Evolutionary conservation across 2,113 vertebrate genomes (phyloP), one percentile per base, ranked within the genome.

Genomic region (Sebastes schlegelii): DNA sequence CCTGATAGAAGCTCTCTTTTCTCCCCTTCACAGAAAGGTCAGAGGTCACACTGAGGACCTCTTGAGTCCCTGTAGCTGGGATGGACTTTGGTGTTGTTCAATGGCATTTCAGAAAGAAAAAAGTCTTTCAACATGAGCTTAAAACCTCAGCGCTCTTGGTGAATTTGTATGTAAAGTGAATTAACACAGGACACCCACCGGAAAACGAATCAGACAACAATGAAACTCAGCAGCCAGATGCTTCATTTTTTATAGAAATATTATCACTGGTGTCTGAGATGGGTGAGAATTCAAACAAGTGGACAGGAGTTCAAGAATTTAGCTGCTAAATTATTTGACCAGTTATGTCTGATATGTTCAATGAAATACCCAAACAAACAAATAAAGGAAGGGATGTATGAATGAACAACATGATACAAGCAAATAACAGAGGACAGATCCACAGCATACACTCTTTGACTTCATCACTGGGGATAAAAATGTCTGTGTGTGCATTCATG

Each of bases 381-480:
- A 42, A 21, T 8, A 14, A n/a, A 52, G 0, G 1, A 43, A 49
- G 19, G 55, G 16, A 49, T 42, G 45, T 40, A 16, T 48, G 26
- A 42, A 26, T 23, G 11, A 40, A 34, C 23, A 6, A 68, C 17
- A 34, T 17, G 8, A 34, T 11, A 68, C 14, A 69, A 68, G 19
- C 26, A 63, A 57, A 64, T 45, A 52, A 46, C 46, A 58, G 14
- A 52, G 21, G 45, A 63, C 55, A 74, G 45, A 68, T 70, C n/a
- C 42, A 51, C 17, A 74, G 57, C 5, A 7, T 8, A 13, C 19
- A 11, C 40, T 2, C 49, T 43, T 34, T 19, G 12, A 55, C 3
- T 77, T 73, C 83, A 73, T 78, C 70, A 46, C 57, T 46, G 51
- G 13, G 70, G 60, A 77, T 64, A 84, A 58, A 65, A 58, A n/a